phyloP scores from a whole-genome alignment of 2,113 vertebrate species.

The Marmota flaviventris region DNA sequence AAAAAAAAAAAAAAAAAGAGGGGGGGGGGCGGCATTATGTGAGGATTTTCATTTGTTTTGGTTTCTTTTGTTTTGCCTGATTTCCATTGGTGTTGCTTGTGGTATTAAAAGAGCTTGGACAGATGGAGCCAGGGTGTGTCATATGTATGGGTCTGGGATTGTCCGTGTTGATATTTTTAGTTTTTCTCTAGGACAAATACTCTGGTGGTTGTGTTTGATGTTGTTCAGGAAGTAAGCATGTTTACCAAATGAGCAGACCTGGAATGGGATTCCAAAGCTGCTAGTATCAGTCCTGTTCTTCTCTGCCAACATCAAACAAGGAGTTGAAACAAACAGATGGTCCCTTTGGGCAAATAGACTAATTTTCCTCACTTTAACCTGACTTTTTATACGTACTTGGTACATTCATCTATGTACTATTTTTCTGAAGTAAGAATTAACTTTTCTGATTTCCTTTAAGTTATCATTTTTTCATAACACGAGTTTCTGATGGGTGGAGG shows the following conservation, averaged over 20 bases:
- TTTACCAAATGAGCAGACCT: background rate
- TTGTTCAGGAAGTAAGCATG: background rate
- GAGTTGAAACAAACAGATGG: background rate
- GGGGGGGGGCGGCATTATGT: background rate
- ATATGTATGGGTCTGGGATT: background rate
- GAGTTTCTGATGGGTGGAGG: background rate
- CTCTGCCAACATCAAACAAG: background rate
- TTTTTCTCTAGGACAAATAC: background rate
- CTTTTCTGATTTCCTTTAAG: background rate
- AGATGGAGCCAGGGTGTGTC: background rate
- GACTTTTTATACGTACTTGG: background rate
- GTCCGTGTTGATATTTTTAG: background rate
- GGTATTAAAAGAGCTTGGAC: background rate
- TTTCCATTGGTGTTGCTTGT: background rate
- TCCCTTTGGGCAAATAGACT: background rate
- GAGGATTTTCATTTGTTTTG: background rate
- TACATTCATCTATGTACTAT: background rate
- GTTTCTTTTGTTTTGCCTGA: background rate
- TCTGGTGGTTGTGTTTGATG: background rate
- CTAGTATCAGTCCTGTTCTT: background rate
- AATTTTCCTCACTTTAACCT: background rate
- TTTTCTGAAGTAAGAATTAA: conserved; percentile 11
- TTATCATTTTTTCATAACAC: background rate
- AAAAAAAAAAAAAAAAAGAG: background rate
- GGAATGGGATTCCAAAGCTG: background rate